phyloP scores from a whole-genome alignment of 1,140 invertebrate species.

The Orchestia grillus region DNA sequence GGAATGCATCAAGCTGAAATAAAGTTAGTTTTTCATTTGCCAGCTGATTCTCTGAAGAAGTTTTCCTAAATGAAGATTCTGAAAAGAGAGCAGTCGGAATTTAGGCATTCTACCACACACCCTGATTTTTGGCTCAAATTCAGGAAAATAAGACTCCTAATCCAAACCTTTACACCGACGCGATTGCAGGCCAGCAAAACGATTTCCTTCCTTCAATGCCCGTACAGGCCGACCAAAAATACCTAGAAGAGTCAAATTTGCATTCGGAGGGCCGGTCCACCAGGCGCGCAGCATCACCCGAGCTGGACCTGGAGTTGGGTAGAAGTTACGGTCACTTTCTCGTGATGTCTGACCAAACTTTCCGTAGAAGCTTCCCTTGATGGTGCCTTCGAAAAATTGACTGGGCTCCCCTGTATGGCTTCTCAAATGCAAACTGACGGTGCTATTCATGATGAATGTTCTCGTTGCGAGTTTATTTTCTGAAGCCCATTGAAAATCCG shows the following conservation, averaged over 20 bases:
- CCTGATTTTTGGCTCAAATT: neutral
- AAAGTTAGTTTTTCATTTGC: too few relatives aligned
- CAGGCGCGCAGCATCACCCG: neutral
- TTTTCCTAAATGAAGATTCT: too few relatives aligned
- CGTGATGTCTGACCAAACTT: neutral
- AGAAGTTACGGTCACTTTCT: conserved; percentile 54
- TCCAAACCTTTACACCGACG: neutral
- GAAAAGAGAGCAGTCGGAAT: too few relatives aligned
- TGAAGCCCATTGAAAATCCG: neutral
- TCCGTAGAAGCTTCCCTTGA: conserved; percentile 34
- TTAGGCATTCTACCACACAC: neutral
- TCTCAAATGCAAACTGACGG: conserved; percentile 46
- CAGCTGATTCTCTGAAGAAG: too few relatives aligned
- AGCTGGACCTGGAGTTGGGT: neutral
- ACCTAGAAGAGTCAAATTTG: neutral
- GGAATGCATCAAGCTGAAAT: too few relatives aligned
- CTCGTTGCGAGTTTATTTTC: neutral
- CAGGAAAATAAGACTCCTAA: neutral
- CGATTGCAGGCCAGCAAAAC: neutral
- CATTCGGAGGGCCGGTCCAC: neutral
- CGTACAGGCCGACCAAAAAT: neutral
- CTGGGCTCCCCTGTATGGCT: neutral
- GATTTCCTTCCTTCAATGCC: neutral
- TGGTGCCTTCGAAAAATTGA: conserved; percentile 47
- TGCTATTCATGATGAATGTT: neutral